Conservation (phyloP, 1,140 invertebrate genomes). For the Laupala kohalensis region DNA sequence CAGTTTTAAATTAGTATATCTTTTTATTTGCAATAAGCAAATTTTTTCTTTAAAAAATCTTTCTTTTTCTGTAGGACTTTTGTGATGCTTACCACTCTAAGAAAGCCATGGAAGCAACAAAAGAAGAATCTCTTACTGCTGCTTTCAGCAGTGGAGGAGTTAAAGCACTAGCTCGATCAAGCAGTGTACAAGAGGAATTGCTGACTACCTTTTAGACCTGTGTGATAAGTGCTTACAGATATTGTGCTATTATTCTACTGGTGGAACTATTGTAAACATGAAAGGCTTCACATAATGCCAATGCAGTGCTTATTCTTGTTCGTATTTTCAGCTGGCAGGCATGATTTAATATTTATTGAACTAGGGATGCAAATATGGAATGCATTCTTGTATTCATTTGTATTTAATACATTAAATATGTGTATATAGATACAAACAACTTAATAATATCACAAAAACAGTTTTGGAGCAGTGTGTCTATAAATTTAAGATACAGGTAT, state of each 20-base stretch:
- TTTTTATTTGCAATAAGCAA: no score
- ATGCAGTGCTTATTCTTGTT: not conserved
- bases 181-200: conserved; percentile 17
- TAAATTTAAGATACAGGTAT: not conserved
- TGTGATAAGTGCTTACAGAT: not conserved
- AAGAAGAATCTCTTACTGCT: conserved; percentile 12
- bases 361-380: not conserved
- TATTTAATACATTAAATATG: not conserved
- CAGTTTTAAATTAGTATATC: no score
- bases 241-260: no score
- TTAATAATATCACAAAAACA: not conserved
- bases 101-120: conserved; percentile 10
- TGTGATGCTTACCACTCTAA: conserved; percentile 16
- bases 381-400: not conserved
- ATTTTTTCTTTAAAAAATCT: no score
- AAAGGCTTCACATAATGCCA: not conserved
- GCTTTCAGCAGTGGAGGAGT: conserved; percentile 14
- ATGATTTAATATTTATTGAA: not conserved
- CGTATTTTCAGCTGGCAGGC: not conserved
- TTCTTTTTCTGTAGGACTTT: conserved; percentile 14
- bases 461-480: not conserved
- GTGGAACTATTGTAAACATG: not conserved
- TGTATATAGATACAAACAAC: not conserved
- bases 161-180: conserved; percentile 11
- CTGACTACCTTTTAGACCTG: conserved; percentile 15